These are phyloP conservation scores for Drosophila mulleri DNA, from an alignment of 2,888 invertebrate species.

Conservation along the genomic window DNA sequence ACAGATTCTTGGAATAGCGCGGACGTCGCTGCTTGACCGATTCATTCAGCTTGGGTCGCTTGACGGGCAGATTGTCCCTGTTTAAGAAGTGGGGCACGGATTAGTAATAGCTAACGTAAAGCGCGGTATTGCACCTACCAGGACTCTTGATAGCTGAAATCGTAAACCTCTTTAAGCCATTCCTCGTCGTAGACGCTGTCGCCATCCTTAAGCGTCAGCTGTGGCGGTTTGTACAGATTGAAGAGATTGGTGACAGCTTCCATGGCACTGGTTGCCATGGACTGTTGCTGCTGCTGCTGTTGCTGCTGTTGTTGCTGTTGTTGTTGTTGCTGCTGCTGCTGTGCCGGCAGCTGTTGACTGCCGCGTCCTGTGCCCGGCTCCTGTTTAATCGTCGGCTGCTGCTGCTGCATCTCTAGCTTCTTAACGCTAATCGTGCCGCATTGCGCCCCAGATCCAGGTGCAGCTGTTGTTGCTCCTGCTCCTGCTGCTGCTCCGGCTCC, in stretches of 20 bases:
- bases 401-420: conserved; percentile 45
- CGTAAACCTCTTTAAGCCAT: conserved; percentile 93
- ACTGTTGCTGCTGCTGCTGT: conserved; percentile 38
- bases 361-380: conserved; percentile 54
- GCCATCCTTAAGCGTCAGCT: conserved; percentile 91
- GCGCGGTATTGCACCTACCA: conserved; percentile 88
- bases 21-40: conserved; percentile 84
- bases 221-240: conserved; percentile 89
- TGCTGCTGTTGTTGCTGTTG: conserved; percentile 41
- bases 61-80: conserved; percentile 96
- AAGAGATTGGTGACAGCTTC: conserved; percentile 81
- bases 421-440: too few species aligned
- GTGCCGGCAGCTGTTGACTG: neutral
- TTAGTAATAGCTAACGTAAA: neutral
- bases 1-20: conserved; percentile 86
- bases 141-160: conserved; percentile 93
- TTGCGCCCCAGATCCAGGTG: conserved; percentile 11
- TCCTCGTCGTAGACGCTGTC: conserved; percentile 93
- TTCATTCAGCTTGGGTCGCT: conserved; percentile 91
- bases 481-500: neutral
- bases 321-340: conserved; percentile 19
- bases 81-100: neutral
- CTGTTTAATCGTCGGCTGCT: conserved; percentile 64
- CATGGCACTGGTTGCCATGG: conserved; percentile 33
- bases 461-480: neutral